Percentiles rank a stretch among this genome's conserved stretches.
Conservation (phyloP, 2,888 invertebrate species). For the Pteria penguin region DNA sequence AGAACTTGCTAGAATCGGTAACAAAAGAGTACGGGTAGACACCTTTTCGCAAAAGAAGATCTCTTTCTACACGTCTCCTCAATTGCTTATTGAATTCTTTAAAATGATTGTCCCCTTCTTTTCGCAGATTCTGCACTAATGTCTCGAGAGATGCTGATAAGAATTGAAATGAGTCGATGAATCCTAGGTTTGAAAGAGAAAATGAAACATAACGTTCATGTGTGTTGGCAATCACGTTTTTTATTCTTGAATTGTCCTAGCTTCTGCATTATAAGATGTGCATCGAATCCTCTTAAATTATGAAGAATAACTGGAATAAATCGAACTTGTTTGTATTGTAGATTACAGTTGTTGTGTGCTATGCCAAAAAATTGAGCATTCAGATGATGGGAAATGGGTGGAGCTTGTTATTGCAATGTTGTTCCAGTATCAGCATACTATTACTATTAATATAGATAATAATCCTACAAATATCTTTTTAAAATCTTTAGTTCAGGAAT, state of each 20-base stretch:
- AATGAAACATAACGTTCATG: slow-evolving; percentile 40
- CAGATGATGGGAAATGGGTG: too few relatives aligned
- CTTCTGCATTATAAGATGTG: slow-evolving; percentile 14
- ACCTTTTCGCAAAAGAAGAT: slow-evolving; percentile 58
- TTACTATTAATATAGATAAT: too few relatives aligned
- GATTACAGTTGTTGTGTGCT: slow-evolving; percentile 26
- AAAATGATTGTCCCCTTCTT: not conserved
- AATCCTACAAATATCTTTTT: too few relatives aligned
- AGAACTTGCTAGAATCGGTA: slow-evolving; percentile 42
- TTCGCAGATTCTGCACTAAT: slow-evolving; percentile 27
- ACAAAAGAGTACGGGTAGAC: slow-evolving; percentile 76
- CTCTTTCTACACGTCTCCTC: not conserved
- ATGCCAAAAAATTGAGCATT: slow-evolving; percentile 16
- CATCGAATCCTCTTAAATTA: slow-evolving; percentile 31
- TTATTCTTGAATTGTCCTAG: slow-evolving; percentile 12
- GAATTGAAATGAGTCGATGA: slow-evolving; percentile 41
- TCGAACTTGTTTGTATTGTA: slow-evolving; percentile 10
- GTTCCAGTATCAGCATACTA: too few relatives aligned
- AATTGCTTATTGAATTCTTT: not conserved
- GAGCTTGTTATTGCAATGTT: too few relatives aligned
- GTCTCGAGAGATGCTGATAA: slow-evolving; percentile 29
- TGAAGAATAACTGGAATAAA: slow-evolving; percentile 31
- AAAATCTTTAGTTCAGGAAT: too few relatives aligned
- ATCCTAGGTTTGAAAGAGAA: slow-evolving; percentile 24
- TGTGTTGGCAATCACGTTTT: slow-evolving; percentile 3